phyloP scores from a whole-genome alignment of 2,888 invertebrate species.

The Drosophila robusta region DNA sequence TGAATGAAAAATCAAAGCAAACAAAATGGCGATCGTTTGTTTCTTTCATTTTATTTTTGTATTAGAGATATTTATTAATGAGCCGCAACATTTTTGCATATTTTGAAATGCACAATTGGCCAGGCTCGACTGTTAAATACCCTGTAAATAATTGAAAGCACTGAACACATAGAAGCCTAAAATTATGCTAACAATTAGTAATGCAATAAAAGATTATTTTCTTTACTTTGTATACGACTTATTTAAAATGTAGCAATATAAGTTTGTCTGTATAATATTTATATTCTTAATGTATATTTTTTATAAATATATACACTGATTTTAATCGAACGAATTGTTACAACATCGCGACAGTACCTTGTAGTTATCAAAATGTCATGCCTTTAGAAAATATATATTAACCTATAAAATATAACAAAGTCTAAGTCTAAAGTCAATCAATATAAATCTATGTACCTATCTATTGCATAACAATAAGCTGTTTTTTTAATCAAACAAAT shows the following conservation, averaged over 20 bases:
- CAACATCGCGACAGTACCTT: not conserved
- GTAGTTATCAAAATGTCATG: not conserved
- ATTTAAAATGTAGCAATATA: not conserved
- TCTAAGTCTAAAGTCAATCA: not conserved
- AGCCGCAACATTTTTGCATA: not conserved
- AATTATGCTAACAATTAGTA: slow-evolving; percentile 3
- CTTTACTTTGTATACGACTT: not conserved
- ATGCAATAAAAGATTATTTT: not conserved
- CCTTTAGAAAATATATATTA: slow-evolving; percentile 1
- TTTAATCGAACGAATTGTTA: not conserved
- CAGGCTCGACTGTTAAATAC: not conserved
- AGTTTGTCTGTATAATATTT: no score
- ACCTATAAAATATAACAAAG: slow-evolving; percentile 1
- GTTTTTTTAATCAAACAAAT: not conserved
- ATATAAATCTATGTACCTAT: not conserved
- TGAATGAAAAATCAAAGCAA: slow-evolving; percentile 49
- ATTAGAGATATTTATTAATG: slow-evolving; percentile 7
- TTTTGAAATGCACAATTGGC: not conserved
- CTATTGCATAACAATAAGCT: not conserved
- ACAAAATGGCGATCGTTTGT: slow-evolving; percentile 41
- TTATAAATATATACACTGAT: not conserved
- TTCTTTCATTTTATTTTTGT: not conserved
- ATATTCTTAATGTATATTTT: no score
- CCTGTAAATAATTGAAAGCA: not conserved
- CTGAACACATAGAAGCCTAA: not conserved